phyloP scores from a whole-genome alignment of 1,140 invertebrate genomes.

The Heliconius himera region DNA sequence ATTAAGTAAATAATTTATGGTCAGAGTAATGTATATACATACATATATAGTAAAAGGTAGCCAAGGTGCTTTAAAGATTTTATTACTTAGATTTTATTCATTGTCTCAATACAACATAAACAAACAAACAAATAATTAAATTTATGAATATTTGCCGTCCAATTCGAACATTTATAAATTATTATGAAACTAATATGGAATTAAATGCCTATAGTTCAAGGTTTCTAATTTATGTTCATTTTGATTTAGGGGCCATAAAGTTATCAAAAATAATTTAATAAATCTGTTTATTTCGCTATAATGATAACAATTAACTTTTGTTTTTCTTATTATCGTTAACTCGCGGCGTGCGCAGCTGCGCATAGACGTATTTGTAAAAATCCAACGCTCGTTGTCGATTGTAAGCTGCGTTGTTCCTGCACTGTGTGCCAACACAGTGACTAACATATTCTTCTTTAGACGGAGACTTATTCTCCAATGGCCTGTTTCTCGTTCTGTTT shows the following conservation, averaged over 20 bases:
- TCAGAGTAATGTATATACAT: too few species aligned
- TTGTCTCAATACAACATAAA: too few species aligned
- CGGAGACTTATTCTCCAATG: slow-evolving; percentile 47
- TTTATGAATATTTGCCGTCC: too few species aligned
- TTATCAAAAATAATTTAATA: slow-evolving; percentile 38
- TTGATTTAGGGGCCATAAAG: slow-evolving; percentile 32
- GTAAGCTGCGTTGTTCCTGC: slow-evolving; percentile 62
- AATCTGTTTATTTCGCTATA: slow-evolving; percentile 39
- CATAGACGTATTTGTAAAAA: slow-evolving; percentile 79
- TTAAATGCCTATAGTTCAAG: neutral
- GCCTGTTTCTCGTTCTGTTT: slow-evolving; percentile 49
- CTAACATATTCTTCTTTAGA: slow-evolving; percentile 58
- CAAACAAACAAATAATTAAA: too few species aligned
- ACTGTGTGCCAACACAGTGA: slow-evolving; percentile 58
- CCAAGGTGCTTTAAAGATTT: too few species aligned
- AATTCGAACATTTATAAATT: too few species aligned
- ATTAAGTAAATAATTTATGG: too few species aligned
- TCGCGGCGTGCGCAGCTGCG: slow-evolving; percentile 64
- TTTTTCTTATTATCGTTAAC: slow-evolving; percentile 53
- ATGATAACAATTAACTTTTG: slow-evolving; percentile 51
- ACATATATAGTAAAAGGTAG: too few species aligned
- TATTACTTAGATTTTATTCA: too few species aligned
- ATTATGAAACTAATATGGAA: too few species aligned
- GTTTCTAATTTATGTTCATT: slow-evolving; percentile 15
- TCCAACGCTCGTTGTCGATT: slow-evolving; percentile 75